These are phyloP conservation scores for Australoheros facetus DNA, from an alignment of 2,797 vertebrate genomes.

Conservation along the genomic window DNA sequence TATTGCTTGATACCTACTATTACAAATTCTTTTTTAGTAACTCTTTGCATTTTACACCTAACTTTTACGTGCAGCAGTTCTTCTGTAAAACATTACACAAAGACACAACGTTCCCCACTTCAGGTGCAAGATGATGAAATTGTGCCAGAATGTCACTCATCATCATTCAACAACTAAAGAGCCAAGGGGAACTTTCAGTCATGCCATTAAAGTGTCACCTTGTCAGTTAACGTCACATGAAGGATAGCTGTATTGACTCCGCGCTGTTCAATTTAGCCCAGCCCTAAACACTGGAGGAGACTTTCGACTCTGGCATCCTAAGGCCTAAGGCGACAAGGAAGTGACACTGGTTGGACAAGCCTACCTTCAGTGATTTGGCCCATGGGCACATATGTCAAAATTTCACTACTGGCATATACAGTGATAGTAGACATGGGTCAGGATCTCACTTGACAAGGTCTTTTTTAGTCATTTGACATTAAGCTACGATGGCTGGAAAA, in stretches of 20 bases:
- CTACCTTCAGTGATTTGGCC: constrained; percentile 15
- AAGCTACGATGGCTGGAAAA: constrained; percentile 14
- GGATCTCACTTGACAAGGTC: constrained; percentile 28
- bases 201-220: constrained; percentile 54
- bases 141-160: constrained; percentile 26
- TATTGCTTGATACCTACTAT: background rate
- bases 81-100: background rate
- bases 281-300: constrained; percentile 5
- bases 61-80: background rate
- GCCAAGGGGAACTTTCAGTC: constrained; percentile 15
- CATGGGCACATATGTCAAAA: constrained; percentile 29
- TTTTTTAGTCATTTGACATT: constrained; percentile 22
- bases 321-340: constrained; percentile 24
- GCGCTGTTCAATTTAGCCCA: constrained; percentile 11
- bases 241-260: constrained; percentile 49
- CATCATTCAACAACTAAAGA: constrained; percentile 30
- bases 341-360: constrained; percentile 28
- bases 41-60: background rate
- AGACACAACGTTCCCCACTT: constrained; percentile 9
- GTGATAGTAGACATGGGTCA: constrained; percentile 18
- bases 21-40: background rate
- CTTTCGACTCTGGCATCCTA: constrained; percentile 6
- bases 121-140: constrained; percentile 11
- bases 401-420: background rate
- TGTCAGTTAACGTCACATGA: constrained; percentile 59